phyloP scores from a whole-genome alignment of 2,113 vertebrate species.

The Propithecus coquereli region DNA sequence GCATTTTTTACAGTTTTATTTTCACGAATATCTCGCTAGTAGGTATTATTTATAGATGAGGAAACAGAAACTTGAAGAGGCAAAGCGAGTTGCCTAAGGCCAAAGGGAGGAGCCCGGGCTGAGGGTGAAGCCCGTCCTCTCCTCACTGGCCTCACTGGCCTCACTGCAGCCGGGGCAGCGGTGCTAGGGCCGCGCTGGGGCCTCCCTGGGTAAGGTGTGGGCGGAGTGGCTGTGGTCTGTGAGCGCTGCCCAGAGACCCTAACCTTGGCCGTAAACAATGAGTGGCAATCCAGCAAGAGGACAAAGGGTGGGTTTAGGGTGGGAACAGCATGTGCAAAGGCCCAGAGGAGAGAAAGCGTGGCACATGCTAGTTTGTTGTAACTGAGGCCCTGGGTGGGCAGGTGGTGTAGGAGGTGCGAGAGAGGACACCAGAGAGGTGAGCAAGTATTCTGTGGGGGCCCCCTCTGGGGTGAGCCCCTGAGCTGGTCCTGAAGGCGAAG shows the following conservation, averaged over 20 bases:
- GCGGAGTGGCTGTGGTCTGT: background rate
- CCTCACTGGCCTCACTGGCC: background rate
- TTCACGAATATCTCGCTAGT: background rate
- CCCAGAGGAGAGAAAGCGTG: background rate
- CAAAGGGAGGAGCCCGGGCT: background rate
- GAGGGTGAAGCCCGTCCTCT: too few species aligned
- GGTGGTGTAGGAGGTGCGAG: background rate
- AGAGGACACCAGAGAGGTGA: background rate
- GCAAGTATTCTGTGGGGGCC: fast-evolving
- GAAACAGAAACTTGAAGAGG: background rate
- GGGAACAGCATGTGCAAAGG: background rate
- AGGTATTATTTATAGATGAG: background rate
- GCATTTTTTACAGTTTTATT: background rate
- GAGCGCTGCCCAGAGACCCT: background rate
- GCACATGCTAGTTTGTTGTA: too few species aligned
- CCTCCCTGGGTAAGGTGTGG: background rate
- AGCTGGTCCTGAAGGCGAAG: background rate
- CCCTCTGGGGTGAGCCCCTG: background rate
- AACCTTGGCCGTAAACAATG: background rate
- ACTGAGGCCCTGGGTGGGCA: background rate
- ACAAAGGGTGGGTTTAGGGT: background rate
- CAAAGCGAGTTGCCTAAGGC: background rate
- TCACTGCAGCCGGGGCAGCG: too few species aligned
- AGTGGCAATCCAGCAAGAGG: background rate
- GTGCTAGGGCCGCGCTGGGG: too few species aligned